phyloP scores from a whole-genome alignment of 2,113 vertebrate genomes.

The Orcinus orca region DNA sequence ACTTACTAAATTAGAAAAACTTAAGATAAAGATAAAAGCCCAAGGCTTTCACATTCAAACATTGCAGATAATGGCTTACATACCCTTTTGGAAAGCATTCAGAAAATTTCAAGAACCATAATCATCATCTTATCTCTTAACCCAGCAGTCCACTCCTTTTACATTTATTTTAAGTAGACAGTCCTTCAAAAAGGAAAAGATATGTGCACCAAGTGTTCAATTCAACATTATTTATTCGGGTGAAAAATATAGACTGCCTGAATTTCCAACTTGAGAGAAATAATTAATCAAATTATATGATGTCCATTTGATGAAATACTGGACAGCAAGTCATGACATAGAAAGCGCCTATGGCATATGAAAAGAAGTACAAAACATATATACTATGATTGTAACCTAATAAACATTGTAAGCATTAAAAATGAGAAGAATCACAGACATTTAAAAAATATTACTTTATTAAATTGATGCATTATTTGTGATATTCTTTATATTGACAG shows the following conservation, averaged over 20 bases:
- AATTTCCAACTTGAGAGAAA: not conserved
- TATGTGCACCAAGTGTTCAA: not conserved
- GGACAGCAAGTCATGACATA: not conserved
- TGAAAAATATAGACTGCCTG: not conserved
- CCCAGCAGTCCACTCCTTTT: not conserved
- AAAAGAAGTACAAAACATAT: not conserved
- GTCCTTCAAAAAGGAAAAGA: not conserved
- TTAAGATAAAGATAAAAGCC: not conserved
- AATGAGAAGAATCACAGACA: not conserved
- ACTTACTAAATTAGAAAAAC: constrained; percentile 11
- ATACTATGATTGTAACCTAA: not conserved
- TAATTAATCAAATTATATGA: not conserved
- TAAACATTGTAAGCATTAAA: not conserved
- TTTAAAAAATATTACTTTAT: not conserved
- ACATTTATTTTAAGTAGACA: constrained; percentile 25
- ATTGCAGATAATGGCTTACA: not conserved
- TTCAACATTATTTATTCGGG: not conserved
- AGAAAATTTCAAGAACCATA: constrained; percentile 17
- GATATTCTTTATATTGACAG: not conserved
- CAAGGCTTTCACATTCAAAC: not conserved
- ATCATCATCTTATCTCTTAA: not conserved
- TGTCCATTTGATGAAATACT: not conserved
- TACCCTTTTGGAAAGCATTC: not conserved
- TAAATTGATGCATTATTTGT: not conserved
- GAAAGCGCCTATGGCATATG: not conserved